Conservation (phyloP, 2,113 vertebrate genomes). For the Colinus virginianus region DNA sequence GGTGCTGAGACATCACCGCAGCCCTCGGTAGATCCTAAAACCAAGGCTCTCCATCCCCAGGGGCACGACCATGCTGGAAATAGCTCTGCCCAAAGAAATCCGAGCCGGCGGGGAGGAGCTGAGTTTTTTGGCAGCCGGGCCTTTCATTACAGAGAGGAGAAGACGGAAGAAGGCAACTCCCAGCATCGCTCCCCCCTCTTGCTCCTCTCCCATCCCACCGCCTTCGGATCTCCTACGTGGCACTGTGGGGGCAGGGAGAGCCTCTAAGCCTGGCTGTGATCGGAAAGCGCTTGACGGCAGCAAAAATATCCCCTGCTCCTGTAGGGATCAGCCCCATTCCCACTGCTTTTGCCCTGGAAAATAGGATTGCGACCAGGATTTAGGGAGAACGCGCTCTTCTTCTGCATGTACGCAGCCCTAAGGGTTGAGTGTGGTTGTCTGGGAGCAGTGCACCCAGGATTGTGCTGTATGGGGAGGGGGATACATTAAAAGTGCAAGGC, state of each 20-base stretch:
- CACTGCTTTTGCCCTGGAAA: not conserved
- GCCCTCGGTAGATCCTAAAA: not conserved
- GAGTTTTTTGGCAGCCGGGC: constrained; percentile 10
- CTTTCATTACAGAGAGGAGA: not conserved
- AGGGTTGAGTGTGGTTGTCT: not conserved
- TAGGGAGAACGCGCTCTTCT: not conserved
- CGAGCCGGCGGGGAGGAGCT: constrained; percentile 11
- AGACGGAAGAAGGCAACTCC: constrained; percentile 51
- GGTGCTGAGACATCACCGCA: too few species aligned
- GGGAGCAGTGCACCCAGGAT: not conserved
- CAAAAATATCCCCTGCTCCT: not conserved
- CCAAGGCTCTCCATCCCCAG: not conserved
- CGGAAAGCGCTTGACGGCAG: not conserved
- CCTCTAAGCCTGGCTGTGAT: accelerated
- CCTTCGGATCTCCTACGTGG: constrained; percentile 64
- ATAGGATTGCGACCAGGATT: not conserved
- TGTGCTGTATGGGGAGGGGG: not conserved
- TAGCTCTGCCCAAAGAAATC: not conserved
- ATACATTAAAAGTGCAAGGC: not conserved
- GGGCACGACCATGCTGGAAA: accelerated
- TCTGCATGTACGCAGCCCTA: not conserved
- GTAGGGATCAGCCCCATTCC: not conserved
- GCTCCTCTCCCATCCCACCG: not conserved
- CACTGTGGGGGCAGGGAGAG: constrained; percentile 57
- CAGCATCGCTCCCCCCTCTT: constrained; percentile 36